Percentiles rank a stretch among this genome's conserved stretches.
Conservation (phyloP, 2,888 invertebrate species). For the Drosophila aldrichi region DNA sequence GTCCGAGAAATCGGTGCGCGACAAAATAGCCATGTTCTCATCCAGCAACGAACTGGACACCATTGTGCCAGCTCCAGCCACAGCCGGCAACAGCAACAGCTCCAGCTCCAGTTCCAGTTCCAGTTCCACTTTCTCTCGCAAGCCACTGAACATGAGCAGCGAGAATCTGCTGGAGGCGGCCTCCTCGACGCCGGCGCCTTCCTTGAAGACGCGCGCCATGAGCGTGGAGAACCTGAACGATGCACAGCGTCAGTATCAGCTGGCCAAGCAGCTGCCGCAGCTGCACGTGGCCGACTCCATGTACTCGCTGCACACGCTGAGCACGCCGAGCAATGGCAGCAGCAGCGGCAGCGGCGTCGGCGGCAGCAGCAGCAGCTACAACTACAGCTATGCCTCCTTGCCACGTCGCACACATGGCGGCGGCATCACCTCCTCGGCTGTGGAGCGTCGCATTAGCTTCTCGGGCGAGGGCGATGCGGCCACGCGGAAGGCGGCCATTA, state of each 20-base stretch:
- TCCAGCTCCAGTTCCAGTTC: constrained; percentile 21
- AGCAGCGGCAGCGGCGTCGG: constrained; percentile 52
- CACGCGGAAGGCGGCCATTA: constrained; percentile 88
- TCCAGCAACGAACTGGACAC: constrained; percentile 84
- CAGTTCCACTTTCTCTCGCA: constrained; percentile 53
- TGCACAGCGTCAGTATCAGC: constrained; percentile 80
- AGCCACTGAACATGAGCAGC: constrained; percentile 84
- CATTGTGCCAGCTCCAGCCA: constrained; percentile 38
- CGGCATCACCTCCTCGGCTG: constrained; percentile 73
- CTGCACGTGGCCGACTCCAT: constrained; percentile 83
- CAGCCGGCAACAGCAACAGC: no score
- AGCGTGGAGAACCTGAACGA: constrained; percentile 87
- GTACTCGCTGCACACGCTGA: constrained; percentile 83
- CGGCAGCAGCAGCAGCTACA: neutral
- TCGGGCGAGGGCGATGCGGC: constrained; percentile 84
- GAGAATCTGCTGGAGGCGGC: constrained; percentile 83
- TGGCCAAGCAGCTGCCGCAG: constrained; percentile 80
- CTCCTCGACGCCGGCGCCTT: constrained; percentile 41
- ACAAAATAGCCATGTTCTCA: constrained; percentile 95
- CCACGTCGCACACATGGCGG: constrained; percentile 61
- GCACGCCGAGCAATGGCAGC: constrained; percentile 67
- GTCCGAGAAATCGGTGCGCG: constrained; percentile 92
- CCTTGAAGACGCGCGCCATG: constrained; percentile 86
- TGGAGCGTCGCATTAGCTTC: constrained; percentile 84
- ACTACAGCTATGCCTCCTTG: constrained; percentile 52